These are phyloP conservation scores for Drosophila kanapiae DNA, from an alignment of 1,140 invertebrate species.

Conservation along the genomic window DNA sequence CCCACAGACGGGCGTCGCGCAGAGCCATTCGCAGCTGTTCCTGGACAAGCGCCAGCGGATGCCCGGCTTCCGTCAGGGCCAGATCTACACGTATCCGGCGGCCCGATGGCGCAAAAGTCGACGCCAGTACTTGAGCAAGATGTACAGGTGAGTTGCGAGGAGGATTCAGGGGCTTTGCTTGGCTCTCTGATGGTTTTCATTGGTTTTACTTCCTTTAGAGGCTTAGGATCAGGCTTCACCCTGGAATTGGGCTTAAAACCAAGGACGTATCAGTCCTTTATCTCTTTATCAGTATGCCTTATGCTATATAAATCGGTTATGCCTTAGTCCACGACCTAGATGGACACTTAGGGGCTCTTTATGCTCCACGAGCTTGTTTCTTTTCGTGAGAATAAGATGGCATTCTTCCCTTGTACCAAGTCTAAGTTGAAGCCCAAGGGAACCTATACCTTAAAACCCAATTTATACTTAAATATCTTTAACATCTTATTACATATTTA, in stretches of 20 bases:
- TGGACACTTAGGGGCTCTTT: not conserved
- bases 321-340: not conserved
- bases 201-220: not conserved
- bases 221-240: not conserved
- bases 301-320: too few relatives aligned
- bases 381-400: not conserved
- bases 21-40: constrained; percentile 96
- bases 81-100: constrained; percentile 96
- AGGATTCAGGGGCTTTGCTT: not conserved
- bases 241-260: too few relatives aligned
- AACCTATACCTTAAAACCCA: too few relatives aligned
- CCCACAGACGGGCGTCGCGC: constrained; percentile 97
- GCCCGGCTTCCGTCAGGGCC: constrained; percentile 94
- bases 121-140: constrained; percentile 83
- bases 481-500: too few relatives aligned
- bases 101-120: constrained; percentile 83
- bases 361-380: not conserved
- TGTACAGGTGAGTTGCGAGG: constrained; percentile 74
- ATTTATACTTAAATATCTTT: too few relatives aligned
- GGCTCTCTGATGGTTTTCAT: not conserved
- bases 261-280: too few relatives aligned
- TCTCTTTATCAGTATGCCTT: too few relatives aligned
- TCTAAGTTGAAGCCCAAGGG: too few relatives aligned
- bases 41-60: constrained; percentile 95
- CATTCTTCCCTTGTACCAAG: not conserved